Conservation (phyloP, 2,797 vertebrate genomes). For the Ataeniobius toweri region DNA sequence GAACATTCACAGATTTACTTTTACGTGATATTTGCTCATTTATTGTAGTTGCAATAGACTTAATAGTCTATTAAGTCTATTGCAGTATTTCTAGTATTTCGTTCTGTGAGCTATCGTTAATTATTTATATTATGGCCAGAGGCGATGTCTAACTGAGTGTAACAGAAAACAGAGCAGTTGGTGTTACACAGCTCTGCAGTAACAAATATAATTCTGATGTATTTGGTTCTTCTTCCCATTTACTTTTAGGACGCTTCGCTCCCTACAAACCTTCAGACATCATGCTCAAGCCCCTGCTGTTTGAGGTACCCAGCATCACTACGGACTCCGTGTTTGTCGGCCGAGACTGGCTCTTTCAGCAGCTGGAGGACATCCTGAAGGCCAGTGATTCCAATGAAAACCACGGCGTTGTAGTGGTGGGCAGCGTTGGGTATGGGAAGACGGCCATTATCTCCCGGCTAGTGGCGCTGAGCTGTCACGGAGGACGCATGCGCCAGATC, state of each 20-base stretch:
- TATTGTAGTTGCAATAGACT: too few species aligned
- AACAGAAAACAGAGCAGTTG: neutral
- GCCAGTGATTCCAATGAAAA: slow-evolving; percentile 77
- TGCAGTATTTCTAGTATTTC: too few species aligned
- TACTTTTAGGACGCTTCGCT: slow-evolving; percentile 85
- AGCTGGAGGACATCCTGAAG: slow-evolving; percentile 87
- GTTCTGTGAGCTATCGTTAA: neutral
- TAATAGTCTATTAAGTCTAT: too few species aligned
- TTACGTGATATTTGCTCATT: too few species aligned
- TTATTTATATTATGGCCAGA: neutral
- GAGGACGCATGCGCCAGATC: slow-evolving; percentile 97
- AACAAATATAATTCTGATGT: neutral
- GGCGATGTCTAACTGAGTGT: neutral
- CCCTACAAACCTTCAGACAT: slow-evolving; percentile 97
- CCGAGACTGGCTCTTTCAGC: slow-evolving; percentile 94
- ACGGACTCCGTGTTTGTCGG: slow-evolving; percentile 97
- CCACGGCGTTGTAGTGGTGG: slow-evolving; percentile 87
- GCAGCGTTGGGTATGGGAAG: slow-evolving; percentile 96
- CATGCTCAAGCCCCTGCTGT: slow-evolving; percentile 95
- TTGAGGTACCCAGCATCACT: slow-evolving; percentile 98
- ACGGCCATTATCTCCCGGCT: slow-evolving; percentile 93
- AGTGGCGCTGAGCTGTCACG: slow-evolving; percentile 97
- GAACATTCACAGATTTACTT: too few species aligned
- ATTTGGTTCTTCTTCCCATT: neutral
- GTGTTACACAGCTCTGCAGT: neutral